Evolutionary conservation across 1,140 invertebrate genomes (phyloP).

Genomic region (Megalonaias nervosa): DNA sequence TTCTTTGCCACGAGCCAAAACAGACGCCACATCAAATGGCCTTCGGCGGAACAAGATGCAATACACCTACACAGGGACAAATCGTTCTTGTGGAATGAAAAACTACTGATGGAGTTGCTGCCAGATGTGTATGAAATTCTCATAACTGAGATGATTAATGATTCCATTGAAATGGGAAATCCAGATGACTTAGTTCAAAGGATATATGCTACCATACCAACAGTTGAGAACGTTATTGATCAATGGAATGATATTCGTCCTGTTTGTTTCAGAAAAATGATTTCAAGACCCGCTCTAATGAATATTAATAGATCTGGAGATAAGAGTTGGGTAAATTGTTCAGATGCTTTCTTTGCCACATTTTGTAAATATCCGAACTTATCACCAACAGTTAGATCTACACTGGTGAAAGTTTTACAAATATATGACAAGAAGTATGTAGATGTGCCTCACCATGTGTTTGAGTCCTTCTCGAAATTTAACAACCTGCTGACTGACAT

Average conservation of each 20-base stretch:
- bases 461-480: too few species aligned
- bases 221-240: neutral
- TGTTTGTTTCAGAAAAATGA: neutral
- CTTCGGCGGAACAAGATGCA: constrained; percentile 41
- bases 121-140: constrained; percentile 42
- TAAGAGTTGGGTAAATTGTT: constrained; percentile 8
- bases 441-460: too few species aligned
- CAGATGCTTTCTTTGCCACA: constrained; percentile 19
- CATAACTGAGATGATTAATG: constrained; percentile 19
- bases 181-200: neutral
- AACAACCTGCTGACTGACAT: too few species aligned
- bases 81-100: constrained; percentile 57
- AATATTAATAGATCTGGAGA: neutral
- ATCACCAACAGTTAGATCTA: too few species aligned
- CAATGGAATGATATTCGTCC: neutral
- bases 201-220: constrained; percentile 31
- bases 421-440: too few species aligned
- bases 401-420: too few species aligned
- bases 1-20: constrained; percentile 63
- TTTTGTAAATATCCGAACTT: neutral
- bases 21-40: constrained; percentile 62
- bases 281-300: neutral
- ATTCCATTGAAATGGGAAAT: neutral
- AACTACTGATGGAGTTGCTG: constrained; percentile 51
- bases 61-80: constrained; percentile 44